Conservation (phyloP, 2,113 vertebrate species). For the Caranx ignobilis region DNA sequence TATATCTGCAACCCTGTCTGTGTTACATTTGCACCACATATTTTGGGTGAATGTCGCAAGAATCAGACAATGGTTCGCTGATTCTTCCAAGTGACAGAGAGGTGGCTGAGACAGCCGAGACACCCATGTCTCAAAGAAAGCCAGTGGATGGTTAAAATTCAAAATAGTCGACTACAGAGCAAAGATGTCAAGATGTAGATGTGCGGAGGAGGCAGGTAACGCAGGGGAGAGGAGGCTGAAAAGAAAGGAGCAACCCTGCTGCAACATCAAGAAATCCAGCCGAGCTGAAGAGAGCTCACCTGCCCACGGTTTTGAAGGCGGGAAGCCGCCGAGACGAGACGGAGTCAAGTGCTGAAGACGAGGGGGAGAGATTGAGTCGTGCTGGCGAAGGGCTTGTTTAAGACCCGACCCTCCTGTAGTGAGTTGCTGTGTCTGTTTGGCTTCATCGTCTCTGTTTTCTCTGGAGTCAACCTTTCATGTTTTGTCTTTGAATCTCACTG, state of each 20-base stretch:
- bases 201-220: conserved; percentile 55
- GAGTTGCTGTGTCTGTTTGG: background rate
- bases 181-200: conserved; percentile 43
- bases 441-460: background rate
- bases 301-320: conserved; percentile 17
- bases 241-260: conserved; percentile 38
- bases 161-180: conserved; percentile 47
- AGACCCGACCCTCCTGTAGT: background rate
- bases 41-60: background rate
- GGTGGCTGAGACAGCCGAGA: conserved; percentile 12
- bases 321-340: conserved; percentile 18
- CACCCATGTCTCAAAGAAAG: conserved; percentile 13
- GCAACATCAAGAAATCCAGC: conserved; percentile 56
- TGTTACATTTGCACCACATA: background rate
- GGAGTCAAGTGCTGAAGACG: background rate
- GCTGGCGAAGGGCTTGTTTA: background rate
- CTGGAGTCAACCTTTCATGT: background rate
- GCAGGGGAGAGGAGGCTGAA: conserved; percentile 16
- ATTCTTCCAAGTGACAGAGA: conserved; percentile 24
- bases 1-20: background rate
- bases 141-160: conserved; percentile 41
- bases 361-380: conserved; percentile 6
- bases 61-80: conserved; percentile 9
- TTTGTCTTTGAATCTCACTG: background rate
- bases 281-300: conserved; percentile 33